These are phyloP conservation scores for Stenopsyche tienmushanensis DNA, from an alignment of 1,140 invertebrate species.

Conservation along the genomic window DNA sequence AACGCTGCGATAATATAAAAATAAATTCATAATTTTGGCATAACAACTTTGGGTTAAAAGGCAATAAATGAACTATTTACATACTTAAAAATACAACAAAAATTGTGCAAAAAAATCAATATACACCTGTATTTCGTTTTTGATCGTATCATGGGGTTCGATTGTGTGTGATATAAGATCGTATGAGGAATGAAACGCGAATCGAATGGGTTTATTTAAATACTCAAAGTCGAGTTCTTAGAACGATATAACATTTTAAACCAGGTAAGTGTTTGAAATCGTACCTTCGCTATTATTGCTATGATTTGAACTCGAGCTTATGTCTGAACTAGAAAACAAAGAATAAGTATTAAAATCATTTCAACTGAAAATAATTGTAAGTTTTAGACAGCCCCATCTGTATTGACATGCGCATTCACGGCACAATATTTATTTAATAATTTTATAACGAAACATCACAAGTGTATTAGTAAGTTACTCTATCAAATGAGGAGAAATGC, in stretches of 20 bases:
- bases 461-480: not conserved
- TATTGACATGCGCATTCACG: not conserved
- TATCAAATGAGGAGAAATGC: too few species aligned
- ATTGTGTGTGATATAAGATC: not conserved
- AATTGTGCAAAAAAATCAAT: not conserved
- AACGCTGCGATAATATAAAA: too few species aligned
- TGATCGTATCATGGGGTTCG: not conserved
- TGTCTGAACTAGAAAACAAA: constrained; percentile 39
- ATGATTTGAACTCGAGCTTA: constrained; percentile 29
- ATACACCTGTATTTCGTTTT: not conserved
- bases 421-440: not conserved
- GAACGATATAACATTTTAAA: not conserved
- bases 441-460: not conserved
- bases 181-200: not conserved
- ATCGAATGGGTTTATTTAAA: not conserved
- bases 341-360: constrained; percentile 13
- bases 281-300: constrained; percentile 36
- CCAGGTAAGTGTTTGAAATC: constrained; percentile 5
- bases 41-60: too few species aligned
- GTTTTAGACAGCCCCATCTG: not conserved
- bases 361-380: not conserved
- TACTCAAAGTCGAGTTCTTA: not conserved
- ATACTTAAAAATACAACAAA: not conserved
- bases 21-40: too few species aligned
- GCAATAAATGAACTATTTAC: too few species aligned